phyloP scores from a whole-genome alignment of 2,797 vertebrate genomes.

The Sebastes hubbsi region DNA sequence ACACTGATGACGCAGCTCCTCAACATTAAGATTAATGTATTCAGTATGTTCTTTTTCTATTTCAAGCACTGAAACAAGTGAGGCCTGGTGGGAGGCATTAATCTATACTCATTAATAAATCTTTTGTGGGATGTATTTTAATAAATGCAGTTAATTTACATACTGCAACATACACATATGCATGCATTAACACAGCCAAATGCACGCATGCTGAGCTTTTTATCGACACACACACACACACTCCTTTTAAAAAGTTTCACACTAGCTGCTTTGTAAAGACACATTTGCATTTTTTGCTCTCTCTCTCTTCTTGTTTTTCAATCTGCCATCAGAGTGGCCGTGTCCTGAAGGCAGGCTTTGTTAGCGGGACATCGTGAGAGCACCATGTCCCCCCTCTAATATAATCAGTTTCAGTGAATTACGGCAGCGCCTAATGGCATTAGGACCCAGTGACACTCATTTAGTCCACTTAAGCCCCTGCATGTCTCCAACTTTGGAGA shows the following conservation, averaged over 20 bases:
- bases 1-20: not conserved
- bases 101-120: not conserved
- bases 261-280: conserved; percentile 1
- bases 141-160: not conserved
- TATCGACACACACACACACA: not conserved
- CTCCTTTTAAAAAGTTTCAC: not conserved
- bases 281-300: not conserved
- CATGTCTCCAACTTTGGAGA: conserved; percentile 45
- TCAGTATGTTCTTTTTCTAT: conserved; percentile 25
- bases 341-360: conserved; percentile 77
- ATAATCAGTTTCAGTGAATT: conserved; percentile 83
- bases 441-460: conserved; percentile 86
- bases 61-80: not conserved
- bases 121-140: not conserved
- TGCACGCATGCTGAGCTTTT: not conserved
- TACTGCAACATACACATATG: not conserved
- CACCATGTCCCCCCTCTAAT: conserved; percentile 78
- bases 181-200: not conserved
- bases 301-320: conserved; percentile 61
- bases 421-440: conserved; percentile 78
- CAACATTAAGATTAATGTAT: conserved; percentile 28
- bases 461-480: conserved; percentile 67
- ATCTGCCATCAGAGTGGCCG: conserved; percentile 27
- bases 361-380: conserved; percentile 70
- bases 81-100: not conserved